phyloP scores from a whole-genome alignment of 2,797 vertebrate species.

The Arremon aurantiirostris region DNA sequence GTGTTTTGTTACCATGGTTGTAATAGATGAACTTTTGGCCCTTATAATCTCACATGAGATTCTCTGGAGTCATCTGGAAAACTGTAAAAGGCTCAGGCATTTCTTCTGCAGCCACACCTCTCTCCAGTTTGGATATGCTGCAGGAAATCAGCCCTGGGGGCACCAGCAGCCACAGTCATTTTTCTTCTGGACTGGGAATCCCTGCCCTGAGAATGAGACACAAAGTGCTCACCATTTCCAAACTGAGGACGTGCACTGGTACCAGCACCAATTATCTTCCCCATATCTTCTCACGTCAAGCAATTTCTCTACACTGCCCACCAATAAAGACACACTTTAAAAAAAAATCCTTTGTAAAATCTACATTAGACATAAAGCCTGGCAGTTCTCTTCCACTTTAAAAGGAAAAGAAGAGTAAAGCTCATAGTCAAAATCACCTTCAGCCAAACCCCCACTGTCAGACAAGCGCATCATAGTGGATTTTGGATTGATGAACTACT shows the following conservation, averaged over 20 bases:
- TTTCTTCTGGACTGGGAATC: background rate
- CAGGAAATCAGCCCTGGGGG: background rate
- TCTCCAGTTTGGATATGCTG: background rate
- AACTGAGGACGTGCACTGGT: background rate
- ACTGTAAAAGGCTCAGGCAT: background rate
- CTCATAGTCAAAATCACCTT: constrained; percentile 66
- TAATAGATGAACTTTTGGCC: background rate
- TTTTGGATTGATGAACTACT: constrained; percentile 70
- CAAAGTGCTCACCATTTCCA: background rate
- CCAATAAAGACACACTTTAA: background rate
- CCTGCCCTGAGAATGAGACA: background rate
- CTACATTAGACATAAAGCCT: background rate
- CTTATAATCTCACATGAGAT: background rate
- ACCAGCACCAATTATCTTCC: background rate
- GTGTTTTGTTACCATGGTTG: background rate
- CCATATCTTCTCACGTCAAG: background rate
- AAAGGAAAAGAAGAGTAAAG: constrained; percentile 13
- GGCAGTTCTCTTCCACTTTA: background rate
- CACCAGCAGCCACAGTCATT: background rate
- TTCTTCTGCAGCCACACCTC: background rate
- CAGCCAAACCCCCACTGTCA: constrained; percentile 62
- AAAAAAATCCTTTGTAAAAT: background rate
- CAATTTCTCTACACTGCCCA: background rate
- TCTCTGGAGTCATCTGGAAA: background rate
- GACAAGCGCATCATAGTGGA: constrained; percentile 51